Evolutionary conservation across 2,797 vertebrate species (phyloP).

Genomic region (Xenops minutus): DNA sequence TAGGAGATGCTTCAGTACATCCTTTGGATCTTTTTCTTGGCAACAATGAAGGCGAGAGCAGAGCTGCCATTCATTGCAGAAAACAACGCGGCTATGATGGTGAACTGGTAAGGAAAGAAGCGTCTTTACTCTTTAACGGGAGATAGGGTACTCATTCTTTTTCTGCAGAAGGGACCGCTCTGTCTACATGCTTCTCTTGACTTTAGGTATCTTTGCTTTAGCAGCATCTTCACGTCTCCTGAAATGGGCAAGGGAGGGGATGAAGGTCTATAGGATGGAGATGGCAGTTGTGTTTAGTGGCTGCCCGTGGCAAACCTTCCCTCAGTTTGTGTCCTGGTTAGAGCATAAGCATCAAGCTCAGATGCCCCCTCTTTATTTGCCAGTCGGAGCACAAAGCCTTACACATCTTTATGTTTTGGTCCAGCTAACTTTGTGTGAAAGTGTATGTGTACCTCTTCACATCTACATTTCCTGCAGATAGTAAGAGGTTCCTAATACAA

Average conservation of each 20-base stretch:
- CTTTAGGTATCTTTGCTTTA: background rate
- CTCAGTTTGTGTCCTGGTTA: background rate
- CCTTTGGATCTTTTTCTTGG: constrained; percentile 86
- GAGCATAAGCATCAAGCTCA: background rate
- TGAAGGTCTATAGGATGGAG: background rate
- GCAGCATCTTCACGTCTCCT: background rate
- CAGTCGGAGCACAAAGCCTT: background rate
- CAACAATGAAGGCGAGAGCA: constrained; percentile 81
- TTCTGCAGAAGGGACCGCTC: background rate
- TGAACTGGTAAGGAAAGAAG: constrained; percentile 90
- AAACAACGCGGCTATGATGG: constrained; percentile 91
- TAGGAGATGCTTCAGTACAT: constrained; percentile 68
- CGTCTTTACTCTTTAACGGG: background rate
- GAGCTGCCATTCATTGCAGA: constrained; percentile 92
- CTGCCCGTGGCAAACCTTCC: background rate
- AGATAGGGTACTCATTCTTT: background rate
- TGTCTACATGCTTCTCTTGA: background rate
- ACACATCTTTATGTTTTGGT: fast-evolving
- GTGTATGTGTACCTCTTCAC: fast-evolving
- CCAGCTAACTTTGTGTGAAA: background rate
- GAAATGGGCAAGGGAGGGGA: background rate
- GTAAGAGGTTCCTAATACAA: background rate
- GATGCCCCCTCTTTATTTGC: background rate
- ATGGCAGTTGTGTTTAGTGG: background rate
- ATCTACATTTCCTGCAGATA: background rate